Base-by-base conservation (phyloP, 2,797 vertebrate genomes). In the Chromis chromis region DNA sequence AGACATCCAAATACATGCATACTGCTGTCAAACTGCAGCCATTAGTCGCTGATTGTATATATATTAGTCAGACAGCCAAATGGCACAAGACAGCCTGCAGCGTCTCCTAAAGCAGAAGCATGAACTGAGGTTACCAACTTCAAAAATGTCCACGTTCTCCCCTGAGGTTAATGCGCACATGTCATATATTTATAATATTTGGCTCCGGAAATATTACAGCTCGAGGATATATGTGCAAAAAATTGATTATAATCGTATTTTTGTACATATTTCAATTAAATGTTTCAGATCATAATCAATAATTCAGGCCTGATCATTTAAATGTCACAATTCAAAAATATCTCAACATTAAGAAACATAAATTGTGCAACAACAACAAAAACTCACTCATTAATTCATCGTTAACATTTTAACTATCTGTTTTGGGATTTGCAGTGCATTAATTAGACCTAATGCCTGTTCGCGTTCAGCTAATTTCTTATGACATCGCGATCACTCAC, bases 401-500 rank as follows among this genome's bases (percentile, higher is more conserved):
- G 75, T 74, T 31, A 52, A 8, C 22, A 55, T 67, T 61, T 48
- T 49, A 11, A 49, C n/a, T 42, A 21, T 75, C 70, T 80, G 77
- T 87, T 83, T 84, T 56, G 19, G 69, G 74, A 88, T 33, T 52
- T 57, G 61, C 12, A 33, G 65, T 24, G 17, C 58, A 77, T 76
- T 77, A 70, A 87, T 76, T 79, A 81, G 68, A 75, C 76, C 31
- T 80, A 52, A 87, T 84, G 84, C 84, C 81, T 84, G 86, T 73
- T 86, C 74, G 74, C 68, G 79, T 79, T 89, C 78, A 87, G 66
- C 85, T 91, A 75, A 91, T 90, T 90, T 89, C 89, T 91, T 74
- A 56, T 86, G 90, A 86, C 87, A 87, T 70, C 70, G 85, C 74
- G 88, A 93, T 93, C 85, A 78, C 79, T 91, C 88, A 89, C 84